Evolutionary conservation across 2,797 vertebrate genomes (phyloP), one percentile per base, ranked within the genome.

Genomic region (Bucorvus abyssinicus): DNA sequence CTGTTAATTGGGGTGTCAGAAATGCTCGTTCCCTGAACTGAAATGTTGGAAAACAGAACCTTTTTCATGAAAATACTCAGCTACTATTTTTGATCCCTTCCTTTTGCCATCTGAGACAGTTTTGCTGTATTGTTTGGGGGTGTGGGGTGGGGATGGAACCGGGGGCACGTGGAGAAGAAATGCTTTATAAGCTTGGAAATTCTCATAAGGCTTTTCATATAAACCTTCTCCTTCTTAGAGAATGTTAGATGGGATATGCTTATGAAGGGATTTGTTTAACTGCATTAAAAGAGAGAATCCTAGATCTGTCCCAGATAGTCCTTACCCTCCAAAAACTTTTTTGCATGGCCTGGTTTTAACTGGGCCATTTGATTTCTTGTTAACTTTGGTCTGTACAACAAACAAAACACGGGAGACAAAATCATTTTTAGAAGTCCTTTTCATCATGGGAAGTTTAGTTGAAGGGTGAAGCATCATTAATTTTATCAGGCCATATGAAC

Each of bases 381-480:
- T 75, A 70, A 49, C 56, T 94, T 93, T 60, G 21, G 36, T 86
- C 77, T 79, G 29, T 22, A 47, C 30, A 57, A 36, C 68, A 71
- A 94, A 85, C 53, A 90, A 90, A 88, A 59, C 77, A 44, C 38
- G 56, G 34, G 73, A 63, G 74, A 90, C 19, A 77, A 52, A 82
- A 90, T 60, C 1, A 36, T 63, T 91, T 84, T 70, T 75, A 60
- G 83, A 60, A 86, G 50, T 8, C 22, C 11, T 77, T 85, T 71
- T 55, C 42, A 74, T 64, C 71, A 34, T 23, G 26, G 36, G 44
- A 65, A 77, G 24, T 68, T 92, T 76, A 92, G 47, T 81, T 87
- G 68, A 55, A 78, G 23, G 23, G 55, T 74, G 64, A 87, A 87
- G 88, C 78, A 52, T 83, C 95, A 71, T 95, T 94, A 94, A 92